Conservation (phyloP, 2,888 invertebrate genomes). For the Belgica antarctica region DNA sequence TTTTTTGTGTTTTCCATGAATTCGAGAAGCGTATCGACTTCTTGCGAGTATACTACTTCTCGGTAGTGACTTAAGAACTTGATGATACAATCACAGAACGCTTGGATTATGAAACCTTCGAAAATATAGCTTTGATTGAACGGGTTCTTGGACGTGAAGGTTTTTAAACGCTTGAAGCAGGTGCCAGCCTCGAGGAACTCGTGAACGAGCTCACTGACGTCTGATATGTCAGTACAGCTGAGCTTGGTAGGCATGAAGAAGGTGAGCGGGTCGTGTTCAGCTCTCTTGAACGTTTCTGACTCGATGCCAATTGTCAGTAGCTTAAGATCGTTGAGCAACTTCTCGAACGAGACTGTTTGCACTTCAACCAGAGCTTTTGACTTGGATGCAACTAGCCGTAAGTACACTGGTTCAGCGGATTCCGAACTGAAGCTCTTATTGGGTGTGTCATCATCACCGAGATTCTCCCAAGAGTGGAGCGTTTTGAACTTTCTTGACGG, state of each 20-base stretch:
- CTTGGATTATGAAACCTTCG: slow-evolving; percentile 53
- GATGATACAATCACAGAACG: slow-evolving; percentile 62
- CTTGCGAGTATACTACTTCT: slow-evolving; percentile 49
- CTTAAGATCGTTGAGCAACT: slow-evolving; percentile 30
- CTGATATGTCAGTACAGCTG: slow-evolving; percentile 57
- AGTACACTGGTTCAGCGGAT: neutral
- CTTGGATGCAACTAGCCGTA: neutral
- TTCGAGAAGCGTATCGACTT: slow-evolving; percentile 48
- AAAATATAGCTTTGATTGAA: slow-evolving; percentile 49
- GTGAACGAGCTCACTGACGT: slow-evolving; percentile 53
- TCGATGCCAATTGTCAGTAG: slow-evolving; percentile 55
- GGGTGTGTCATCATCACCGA: neutral
- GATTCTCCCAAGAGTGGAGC: neutral
- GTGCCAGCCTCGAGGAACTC: slow-evolving; percentile 52
- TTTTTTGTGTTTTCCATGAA: slow-evolving; percentile 49
- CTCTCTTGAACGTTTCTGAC: slow-evolving; percentile 58
- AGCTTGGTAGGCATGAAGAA: slow-evolving; percentile 57
- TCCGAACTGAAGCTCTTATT: slow-evolving; percentile 11
- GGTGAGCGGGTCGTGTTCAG: slow-evolving; percentile 51
- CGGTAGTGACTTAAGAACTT: slow-evolving; percentile 63
- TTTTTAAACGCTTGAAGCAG: slow-evolving; percentile 51
- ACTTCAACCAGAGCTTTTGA: slow-evolving; percentile 6
- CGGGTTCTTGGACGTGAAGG: slow-evolving; percentile 48
- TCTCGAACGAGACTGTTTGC: neutral
- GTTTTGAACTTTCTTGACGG: neutral